A percentile compares a stretch with the other conserved stretches of the same genome.
Evolutionary conservation across 2,888 invertebrate genomes (phyloP).

Genomic region (Diarsia mendica): DNA sequence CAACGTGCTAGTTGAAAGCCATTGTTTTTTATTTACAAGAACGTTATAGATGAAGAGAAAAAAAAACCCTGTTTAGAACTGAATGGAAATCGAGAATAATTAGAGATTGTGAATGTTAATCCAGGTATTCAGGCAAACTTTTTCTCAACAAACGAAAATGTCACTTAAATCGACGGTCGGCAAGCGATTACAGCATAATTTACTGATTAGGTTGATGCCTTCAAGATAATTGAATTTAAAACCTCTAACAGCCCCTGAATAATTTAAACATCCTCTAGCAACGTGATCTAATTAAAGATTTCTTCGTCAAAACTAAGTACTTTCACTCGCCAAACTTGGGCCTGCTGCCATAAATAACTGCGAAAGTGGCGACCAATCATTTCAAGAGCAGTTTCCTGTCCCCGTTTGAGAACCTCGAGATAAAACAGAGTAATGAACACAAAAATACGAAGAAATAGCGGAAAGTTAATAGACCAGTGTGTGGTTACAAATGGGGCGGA

Average conservation of each 20-base stretch:
- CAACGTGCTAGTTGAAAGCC: background rate
- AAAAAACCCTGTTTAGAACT: background rate
- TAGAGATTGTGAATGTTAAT: background rate
- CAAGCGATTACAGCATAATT: constrained; percentile 4
- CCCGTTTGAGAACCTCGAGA: constrained; percentile 65
- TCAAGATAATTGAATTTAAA: constrained; percentile 38
- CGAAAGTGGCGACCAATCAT: constrained; percentile 58
- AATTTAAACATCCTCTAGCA: constrained; percentile 48
- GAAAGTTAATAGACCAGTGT: constrained; percentile 73
- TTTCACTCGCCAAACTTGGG: constrained; percentile 35
- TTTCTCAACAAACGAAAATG: background rate
- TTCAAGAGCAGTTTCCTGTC: constrained; percentile 57
- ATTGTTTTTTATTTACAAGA: background rate
- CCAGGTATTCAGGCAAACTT: too few relatives aligned
- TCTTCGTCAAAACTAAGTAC: constrained; percentile 36
- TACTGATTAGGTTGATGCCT: constrained; percentile 35
- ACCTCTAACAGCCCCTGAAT: constrained; percentile 39
- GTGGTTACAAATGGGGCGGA: constrained; percentile 73
- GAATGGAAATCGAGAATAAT: background rate
- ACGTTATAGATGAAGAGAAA: background rate
- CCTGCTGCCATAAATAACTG: constrained; percentile 56
- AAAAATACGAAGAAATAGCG: constrained; percentile 77
- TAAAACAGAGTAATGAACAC: constrained; percentile 77
- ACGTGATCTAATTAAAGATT: constrained; percentile 56
- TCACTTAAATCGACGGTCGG: background rate